A percentile compares a stretch with the other conserved stretches of the same genome.
These are phyloP conservation scores for Gerris lacustris DNA, from an alignment of 2,888 invertebrate genomes.

Conservation along the genomic window DNA sequence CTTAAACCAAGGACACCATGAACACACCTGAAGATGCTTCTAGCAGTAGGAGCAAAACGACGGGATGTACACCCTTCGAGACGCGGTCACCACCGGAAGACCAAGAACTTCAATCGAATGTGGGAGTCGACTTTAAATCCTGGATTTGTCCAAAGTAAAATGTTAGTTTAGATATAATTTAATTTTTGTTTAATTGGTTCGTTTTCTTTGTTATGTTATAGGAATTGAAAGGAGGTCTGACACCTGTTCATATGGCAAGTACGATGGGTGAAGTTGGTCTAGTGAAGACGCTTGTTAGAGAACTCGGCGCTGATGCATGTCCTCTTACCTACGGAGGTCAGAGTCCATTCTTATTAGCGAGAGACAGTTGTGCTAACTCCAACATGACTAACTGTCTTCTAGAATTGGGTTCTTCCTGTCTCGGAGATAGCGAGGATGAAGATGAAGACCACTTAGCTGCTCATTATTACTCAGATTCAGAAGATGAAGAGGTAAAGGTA, in stretches of 20 bases:
- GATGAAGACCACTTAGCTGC: not conserved
- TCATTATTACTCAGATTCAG: not conserved
- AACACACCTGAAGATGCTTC: too few relatives aligned
- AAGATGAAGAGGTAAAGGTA: not conserved
- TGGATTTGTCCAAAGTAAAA: too few relatives aligned
- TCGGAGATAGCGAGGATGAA: not conserved
- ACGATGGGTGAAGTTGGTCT: not conserved
- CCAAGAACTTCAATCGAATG: too few relatives aligned
- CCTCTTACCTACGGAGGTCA: not conserved
- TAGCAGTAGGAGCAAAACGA: too few relatives aligned
- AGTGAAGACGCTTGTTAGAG: not conserved
- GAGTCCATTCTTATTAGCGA: not conserved
- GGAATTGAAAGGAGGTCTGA: conserved; percentile 6
- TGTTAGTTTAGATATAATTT: too few relatives aligned
- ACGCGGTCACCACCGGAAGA: too few relatives aligned
- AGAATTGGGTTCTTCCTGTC: not conserved
- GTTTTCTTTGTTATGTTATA: not conserved
- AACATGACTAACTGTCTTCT: not conserved
- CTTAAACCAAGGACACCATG: too few relatives aligned
- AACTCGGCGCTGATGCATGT: not conserved
- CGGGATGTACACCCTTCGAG: too few relatives aligned
- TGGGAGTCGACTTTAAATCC: too few relatives aligned
- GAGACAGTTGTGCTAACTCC: not conserved
- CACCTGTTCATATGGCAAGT: conserved; percentile 6
- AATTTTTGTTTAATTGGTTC: too few relatives aligned